Percentiles rank a stretch among this genome's conserved stretches.
phyloP scores from a whole-genome alignment of 2,797 vertebrate genomes.

The Hipposideros larvatus region DNA sequence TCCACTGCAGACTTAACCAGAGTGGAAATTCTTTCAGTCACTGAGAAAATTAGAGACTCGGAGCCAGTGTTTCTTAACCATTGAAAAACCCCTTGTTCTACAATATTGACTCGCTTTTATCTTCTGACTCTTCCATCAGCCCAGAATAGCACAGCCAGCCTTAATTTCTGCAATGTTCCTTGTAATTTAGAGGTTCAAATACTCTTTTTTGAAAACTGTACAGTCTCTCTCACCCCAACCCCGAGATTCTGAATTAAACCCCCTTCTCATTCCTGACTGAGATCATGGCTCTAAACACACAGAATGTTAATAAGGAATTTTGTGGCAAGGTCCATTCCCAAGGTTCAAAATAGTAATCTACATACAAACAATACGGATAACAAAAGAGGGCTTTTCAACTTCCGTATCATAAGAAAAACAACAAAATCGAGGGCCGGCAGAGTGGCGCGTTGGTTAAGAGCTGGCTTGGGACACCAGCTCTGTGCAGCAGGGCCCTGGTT shows the following conservation, averaged over 20 bases:
- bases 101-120: conserved; percentile 48
- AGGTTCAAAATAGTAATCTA: conserved; percentile 9
- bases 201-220: not conserved
- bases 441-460: too few relatives aligned
- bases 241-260: not conserved
- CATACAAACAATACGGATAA: not conserved
- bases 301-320: not conserved
- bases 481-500: too few relatives aligned
- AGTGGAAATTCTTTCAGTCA: conserved; percentile 30
- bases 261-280: not conserved
- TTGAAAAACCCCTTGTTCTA: conserved; percentile 31
- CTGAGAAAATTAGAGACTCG: conserved; percentile 54
- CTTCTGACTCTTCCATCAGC: conserved; percentile 53
- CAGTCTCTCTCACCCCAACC: not conserved
- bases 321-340: not conserved
- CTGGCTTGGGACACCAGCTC: too few relatives aligned
- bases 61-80: conserved; percentile 45
- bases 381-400: conserved; percentile 36
- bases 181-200: conserved; percentile 13
- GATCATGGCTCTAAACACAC: not conserved
- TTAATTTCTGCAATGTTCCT: conserved; percentile 48
- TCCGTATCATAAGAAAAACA: not conserved
- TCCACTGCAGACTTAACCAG: not conserved
- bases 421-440: not conserved
- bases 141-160: not conserved